Evolutionary conservation across 2,888 invertebrate genomes (phyloP).

Genomic region (Synanthedon formicaeformis): DNA sequence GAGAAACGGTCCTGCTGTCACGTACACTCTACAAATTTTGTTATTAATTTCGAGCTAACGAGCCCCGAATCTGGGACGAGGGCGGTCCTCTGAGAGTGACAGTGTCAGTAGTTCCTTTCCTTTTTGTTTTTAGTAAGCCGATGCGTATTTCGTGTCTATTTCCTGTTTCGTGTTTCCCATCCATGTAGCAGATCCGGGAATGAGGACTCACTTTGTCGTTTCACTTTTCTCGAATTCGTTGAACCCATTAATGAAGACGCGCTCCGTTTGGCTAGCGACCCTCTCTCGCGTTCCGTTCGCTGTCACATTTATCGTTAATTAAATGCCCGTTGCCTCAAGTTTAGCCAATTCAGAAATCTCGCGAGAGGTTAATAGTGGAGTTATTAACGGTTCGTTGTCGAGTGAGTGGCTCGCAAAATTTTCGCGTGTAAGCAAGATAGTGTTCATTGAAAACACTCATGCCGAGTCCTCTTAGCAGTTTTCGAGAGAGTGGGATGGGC

Average conservation of each 20-base stretch:
- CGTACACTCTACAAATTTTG: conserved; percentile 30
- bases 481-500: not conserved
- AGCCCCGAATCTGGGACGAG: conserved; percentile 12
- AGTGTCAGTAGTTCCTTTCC: conserved; percentile 17
- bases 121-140: conserved; percentile 15
- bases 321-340: conserved; percentile 20
- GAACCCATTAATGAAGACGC: conserved; percentile 54
- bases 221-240: conserved; percentile 63
- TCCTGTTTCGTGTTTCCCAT: conserved; percentile 21
- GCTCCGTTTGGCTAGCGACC: conserved; percentile 43
- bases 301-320: conserved; percentile 54
- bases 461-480: conserved; percentile 3
- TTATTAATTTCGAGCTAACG: conserved; percentile 36
- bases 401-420: conserved; percentile 6
- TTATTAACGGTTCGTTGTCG: conserved; percentile 21
- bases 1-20: conserved; percentile 22
- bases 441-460: conserved; percentile 26
- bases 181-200: conserved; percentile 28
- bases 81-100: conserved; percentile 11
- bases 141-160: conserved; percentile 17
- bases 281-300: conserved; percentile 36
- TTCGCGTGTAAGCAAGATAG: conserved; percentile 10
- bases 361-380: conserved; percentile 11
- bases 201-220: conserved; percentile 44
- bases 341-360: conserved; percentile 7